Percentiles rank a stretch among this genome's conserved stretches.
phyloP scores from a whole-genome alignment of 2,797 vertebrate genomes.

The Pseudochirops corinnae region DNA sequence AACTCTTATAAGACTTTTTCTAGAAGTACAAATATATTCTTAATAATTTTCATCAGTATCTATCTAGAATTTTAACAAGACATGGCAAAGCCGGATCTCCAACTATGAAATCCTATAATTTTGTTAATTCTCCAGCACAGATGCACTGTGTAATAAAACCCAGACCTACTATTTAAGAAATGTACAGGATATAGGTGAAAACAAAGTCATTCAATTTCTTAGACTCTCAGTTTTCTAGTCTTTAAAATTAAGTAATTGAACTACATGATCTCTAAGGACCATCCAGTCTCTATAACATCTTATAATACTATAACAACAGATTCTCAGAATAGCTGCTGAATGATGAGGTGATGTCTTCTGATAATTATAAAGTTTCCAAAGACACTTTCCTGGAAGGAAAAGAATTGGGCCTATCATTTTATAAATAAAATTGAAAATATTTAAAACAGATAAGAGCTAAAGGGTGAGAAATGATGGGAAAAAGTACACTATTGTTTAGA shows the following conservation, averaged over 20 bases:
- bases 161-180: background rate
- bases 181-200: too few species aligned
- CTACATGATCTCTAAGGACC: too few species aligned
- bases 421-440: conserved; percentile 59
- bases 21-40: background rate
- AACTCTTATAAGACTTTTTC: background rate
- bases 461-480: conserved; percentile 44
- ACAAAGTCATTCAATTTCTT: too few species aligned
- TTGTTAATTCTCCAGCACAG: conserved; percentile 22
- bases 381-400: background rate
- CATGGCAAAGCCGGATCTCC: conserved; percentile 45
- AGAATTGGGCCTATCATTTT: conserved; percentile 61
- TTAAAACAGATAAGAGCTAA: conserved; percentile 1
- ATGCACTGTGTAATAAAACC: background rate
- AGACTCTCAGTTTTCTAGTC: too few species aligned
- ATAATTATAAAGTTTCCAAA: conserved; percentile 47
- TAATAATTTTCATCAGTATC: conserved; percentile 56
- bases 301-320: background rate
- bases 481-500: conserved; percentile 51
- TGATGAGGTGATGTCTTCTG: conserved; percentile 64
- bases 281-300: too few species aligned
- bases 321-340: conserved; percentile 53
- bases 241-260: too few species aligned
- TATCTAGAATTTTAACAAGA: conserved; percentile 52
- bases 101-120: conserved; percentile 17